Percentiles rank a stretch among this genome's conserved stretches.
Conservation (phyloP, 2,888 invertebrate genomes). For the Autographa pulchrina region DNA sequence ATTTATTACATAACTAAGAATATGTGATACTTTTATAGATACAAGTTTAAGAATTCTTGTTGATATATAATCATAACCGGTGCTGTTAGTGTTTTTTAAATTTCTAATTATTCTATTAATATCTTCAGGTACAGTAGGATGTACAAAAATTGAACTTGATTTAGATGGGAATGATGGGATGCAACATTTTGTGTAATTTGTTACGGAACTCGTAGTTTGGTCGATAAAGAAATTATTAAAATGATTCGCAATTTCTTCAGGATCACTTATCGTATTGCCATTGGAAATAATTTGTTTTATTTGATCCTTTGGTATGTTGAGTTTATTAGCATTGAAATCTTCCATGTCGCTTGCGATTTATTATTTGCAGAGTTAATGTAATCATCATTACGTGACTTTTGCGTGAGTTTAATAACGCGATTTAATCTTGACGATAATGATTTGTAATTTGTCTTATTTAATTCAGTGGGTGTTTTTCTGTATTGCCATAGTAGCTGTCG, state of each 20-base stretch:
- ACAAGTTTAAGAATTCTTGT: conserved; percentile 11
- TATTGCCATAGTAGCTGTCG: conserved; percentile 6
- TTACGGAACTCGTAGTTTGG: neutral
- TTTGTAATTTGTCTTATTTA: neutral
- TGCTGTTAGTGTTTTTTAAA: conserved; percentile 14
- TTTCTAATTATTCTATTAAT: conserved; percentile 8
- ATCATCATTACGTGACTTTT: conserved; percentile 8
- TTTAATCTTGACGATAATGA: conserved; percentile 3
- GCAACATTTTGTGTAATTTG: neutral
- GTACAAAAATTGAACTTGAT: conserved; percentile 7
- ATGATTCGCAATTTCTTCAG: neutral
- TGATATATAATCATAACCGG: conserved; percentile 9
- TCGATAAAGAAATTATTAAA: conserved; percentile 11
- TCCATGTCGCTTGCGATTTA: conserved; percentile 13
- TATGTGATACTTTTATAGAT: neutral
- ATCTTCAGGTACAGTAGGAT: conserved; percentile 8
- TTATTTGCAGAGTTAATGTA: conserved; percentile 4
- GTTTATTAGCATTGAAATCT: conserved; percentile 1
- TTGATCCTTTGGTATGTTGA: conserved; percentile 6
- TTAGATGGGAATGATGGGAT: conserved; percentile 6
- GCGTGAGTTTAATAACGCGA: conserved; percentile 7
- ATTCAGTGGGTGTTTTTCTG: neutral
- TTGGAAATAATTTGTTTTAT: conserved; percentile 1
- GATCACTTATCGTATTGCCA: neutral
- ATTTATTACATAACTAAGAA: conserved; percentile 13